phyloP scores from a whole-genome alignment of 2,797 vertebrate species.

The Microchirus variegatus region DNA sequence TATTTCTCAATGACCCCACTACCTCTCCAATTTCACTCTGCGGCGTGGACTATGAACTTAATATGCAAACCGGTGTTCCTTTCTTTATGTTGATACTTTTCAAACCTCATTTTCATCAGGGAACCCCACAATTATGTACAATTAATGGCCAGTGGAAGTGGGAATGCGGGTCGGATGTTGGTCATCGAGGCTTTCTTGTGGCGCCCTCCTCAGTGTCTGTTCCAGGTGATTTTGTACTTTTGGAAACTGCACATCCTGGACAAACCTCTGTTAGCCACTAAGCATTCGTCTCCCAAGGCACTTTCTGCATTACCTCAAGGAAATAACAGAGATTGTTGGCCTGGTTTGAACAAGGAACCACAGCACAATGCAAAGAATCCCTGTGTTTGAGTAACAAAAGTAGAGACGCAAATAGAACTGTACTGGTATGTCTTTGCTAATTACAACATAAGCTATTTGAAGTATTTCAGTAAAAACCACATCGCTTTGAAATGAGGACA shows the following conservation, averaged over 20 bases:
- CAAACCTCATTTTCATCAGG: conserved; percentile 51
- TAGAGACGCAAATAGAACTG: background rate
- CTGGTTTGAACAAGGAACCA: conserved; percentile 9
- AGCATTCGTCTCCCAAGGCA: conserved; percentile 22
- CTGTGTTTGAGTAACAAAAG: background rate
- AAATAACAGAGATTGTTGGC: conserved; percentile 28
- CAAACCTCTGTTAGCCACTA: conserved; percentile 20
- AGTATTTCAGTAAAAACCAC: conserved; percentile 34
- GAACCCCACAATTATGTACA: conserved; percentile 46
- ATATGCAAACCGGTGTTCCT: conserved; percentile 69
- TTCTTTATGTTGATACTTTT: conserved; percentile 55
- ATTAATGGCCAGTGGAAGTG: conserved; percentile 38
- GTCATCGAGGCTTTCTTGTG: conserved; percentile 59
- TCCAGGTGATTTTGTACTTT: conserved; percentile 48
- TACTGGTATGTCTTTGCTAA: conserved; percentile 14
- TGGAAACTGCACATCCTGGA: conserved; percentile 33
- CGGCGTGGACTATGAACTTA: conserved; percentile 62
- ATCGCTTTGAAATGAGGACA: conserved; percentile 35
- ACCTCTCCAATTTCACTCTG: conserved; percentile 75
- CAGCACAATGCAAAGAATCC: background rate
- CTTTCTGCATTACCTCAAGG: conserved; percentile 25
- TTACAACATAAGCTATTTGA: conserved; percentile 14
- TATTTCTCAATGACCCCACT: conserved; percentile 78
- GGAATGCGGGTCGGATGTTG: conserved; percentile 38
- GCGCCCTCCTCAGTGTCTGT: conserved; percentile 45